Conservation (phyloP, 2,888 invertebrate species). For the Cosmia pyralina region DNA sequence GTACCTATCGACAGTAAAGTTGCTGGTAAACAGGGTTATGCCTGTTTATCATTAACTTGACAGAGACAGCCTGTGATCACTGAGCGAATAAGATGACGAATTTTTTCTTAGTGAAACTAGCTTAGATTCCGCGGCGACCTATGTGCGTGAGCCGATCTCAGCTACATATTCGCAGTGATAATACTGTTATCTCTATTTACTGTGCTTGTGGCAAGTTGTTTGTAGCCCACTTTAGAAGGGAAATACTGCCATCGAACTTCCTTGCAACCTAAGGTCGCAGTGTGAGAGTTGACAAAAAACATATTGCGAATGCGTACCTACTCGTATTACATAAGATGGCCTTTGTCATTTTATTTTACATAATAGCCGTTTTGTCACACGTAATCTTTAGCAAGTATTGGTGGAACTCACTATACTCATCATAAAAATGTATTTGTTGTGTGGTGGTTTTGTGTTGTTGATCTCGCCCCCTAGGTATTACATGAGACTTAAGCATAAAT, state of each 20-base stretch:
- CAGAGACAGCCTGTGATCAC: background rate
- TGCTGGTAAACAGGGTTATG: background rate
- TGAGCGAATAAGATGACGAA: background rate
- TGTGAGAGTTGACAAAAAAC: constrained; percentile 53
- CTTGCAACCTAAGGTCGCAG: constrained; percentile 51
- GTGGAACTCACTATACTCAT: constrained; percentile 36
- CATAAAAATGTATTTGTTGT: constrained; percentile 7
- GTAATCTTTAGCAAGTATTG: constrained; percentile 58
- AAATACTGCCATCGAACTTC: constrained; percentile 56
- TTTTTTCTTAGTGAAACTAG: background rate
- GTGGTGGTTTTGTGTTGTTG: too few species aligned
- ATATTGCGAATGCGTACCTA: constrained; percentile 45
- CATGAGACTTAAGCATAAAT: too few species aligned
- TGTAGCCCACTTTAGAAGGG: constrained; percentile 60
- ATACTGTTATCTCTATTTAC: constrained; percentile 28
- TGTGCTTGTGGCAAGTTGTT: constrained; percentile 33
- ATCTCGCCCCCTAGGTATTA: too few species aligned
- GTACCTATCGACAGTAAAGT: background rate
- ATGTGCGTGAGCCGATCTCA: background rate
- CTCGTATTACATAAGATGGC: constrained; percentile 56
- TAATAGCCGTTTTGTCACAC: constrained; percentile 63
- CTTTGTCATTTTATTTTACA: constrained; percentile 65
- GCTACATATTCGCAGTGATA: constrained; percentile 7
- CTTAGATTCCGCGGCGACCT: background rate
- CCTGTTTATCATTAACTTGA: too few species aligned